phyloP scores from a whole-genome alignment of 30 jellyfish, hydroid and myxozoan genomes.

The Pelagia noctiluca region DNA sequence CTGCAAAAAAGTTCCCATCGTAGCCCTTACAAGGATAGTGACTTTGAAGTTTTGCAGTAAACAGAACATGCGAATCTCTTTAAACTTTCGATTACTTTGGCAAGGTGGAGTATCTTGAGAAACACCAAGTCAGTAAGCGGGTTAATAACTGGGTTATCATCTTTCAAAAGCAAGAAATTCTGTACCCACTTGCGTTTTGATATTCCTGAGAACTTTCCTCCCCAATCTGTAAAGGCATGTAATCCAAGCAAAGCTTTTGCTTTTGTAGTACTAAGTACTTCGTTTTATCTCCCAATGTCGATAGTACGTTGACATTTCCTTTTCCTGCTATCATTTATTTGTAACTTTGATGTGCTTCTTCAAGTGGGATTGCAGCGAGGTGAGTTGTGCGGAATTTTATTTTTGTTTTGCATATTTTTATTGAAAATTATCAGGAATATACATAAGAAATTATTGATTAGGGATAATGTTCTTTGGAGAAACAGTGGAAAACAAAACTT shows the following conservation, averaged over 20 bases:
- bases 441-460: neutral
- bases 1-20: constrained; percentile 28
- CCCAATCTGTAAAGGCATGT: no score
- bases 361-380: constrained; percentile 11
- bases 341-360: no score
- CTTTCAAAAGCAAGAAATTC: constrained; percentile 24
- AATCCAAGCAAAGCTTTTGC: no score
- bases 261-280: no score
- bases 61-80: constrained; percentile 24
- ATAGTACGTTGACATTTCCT: no score
- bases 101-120: constrained; percentile 26
- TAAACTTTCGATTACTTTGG: constrained; percentile 16
- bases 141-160: constrained; percentile 5
- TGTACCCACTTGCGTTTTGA: no score
- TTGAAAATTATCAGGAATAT: neutral
- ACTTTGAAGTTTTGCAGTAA: constrained; percentile 15
- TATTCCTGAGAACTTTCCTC: no score
- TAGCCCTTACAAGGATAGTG: constrained; percentile 16
- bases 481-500: constrained; percentile 1
- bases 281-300: no score
- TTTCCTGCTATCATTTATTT: no score
- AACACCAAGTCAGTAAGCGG: constrained; percentile 24
- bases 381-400: constrained; percentile 3
- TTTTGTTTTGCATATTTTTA: neutral
- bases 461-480: neutral